Base-by-base conservation (phyloP, 2,888 invertebrate genomes). In the Stenotaenia linearis region DNA sequence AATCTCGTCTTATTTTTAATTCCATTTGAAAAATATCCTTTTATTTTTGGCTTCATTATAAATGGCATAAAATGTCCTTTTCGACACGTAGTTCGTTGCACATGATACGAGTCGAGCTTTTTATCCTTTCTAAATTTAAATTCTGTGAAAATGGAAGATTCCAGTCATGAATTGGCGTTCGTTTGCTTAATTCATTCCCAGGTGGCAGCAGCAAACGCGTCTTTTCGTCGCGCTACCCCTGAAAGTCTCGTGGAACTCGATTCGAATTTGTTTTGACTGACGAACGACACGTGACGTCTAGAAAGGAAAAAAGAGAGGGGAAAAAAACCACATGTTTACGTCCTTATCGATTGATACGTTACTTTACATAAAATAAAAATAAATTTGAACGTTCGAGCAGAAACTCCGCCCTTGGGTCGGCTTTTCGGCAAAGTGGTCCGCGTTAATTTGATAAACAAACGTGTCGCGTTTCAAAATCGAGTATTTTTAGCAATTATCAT, bases 401-500 rank as follows among this genome's bases (percentile, higher is more conserved):
- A 69, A 69, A 69, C 69, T 69, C 69, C 69, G 69, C 69, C 69
- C 15, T 25, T 69, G n/a, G 25, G 10, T 23, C 1, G 28, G 69
- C 69, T 69, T 69, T 28, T 15, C 23, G 28, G 10, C 28, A n/a
- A 10, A 25, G 1, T 12, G 25, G 6, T 25, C 28, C 12, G 3
- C 25, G 15, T 18, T 23, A 21, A 7, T 69, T 25, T 69, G 69
- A 25, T 12, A 4, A 28, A 69, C 10, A 25, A 25, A 2, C 1
- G 61, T 21, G 69, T 69, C 69, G n/a, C 9, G 28, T 69, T 69
- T 69, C 69, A 69, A 69, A 69, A 69, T 25, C 25, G 25, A 10
- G 69, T 69, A 69, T 69, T 69, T 69, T 69, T 28, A 69, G 69
- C 69, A 25, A 69, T 28, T 25, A 69, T 69, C 69, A 28, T 69